phyloP scores from a whole-genome alignment of 1,140 invertebrate species.

The Lithobius niger region DNA sequence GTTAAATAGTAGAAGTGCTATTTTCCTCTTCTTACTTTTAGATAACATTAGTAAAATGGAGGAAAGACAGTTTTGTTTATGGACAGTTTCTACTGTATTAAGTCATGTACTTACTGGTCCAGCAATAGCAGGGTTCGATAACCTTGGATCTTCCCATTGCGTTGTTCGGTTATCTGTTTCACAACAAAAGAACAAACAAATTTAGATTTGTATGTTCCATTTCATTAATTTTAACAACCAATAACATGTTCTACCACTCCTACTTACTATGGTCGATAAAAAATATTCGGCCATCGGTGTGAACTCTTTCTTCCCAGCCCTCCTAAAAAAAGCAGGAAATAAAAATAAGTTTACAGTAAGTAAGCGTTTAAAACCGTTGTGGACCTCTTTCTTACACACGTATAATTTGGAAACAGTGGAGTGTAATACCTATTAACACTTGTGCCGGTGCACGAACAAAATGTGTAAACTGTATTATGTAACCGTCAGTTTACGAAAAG shows the following conservation, averaged over 20 bases:
- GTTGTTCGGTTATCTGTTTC: constrained; percentile 87
- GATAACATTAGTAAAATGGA: too few relatives aligned
- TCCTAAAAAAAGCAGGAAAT: constrained; percentile 36
- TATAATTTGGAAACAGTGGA: background rate
- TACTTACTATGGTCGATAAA: constrained; percentile 94
- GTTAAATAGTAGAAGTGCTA: too few relatives aligned
- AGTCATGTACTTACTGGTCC: constrained; percentile 73
- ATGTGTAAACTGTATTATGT: too few relatives aligned
- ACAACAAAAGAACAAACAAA: constrained; percentile 24
- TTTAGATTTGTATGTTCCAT: too few relatives aligned
- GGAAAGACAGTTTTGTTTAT: too few relatives aligned
- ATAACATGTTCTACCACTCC: constrained; percentile 1
- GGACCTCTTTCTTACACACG: background rate
- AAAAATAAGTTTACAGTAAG: constrained; percentile 10
- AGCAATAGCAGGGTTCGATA: constrained; percentile 91
- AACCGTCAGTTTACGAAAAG: too few relatives aligned
- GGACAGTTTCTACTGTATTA: too few relatives aligned
- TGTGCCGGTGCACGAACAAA: too few relatives aligned
- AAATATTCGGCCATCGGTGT: constrained; percentile 90
- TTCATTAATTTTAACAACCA: constrained; percentile 3
- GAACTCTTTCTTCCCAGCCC: constrained; percentile 94
- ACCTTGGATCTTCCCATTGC: constrained; percentile 96
- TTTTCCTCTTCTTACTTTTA: too few relatives aligned
- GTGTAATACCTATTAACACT: background rate
- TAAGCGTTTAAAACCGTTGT: background rate